These are phyloP conservation scores for Battus philenor DNA, from an alignment of 1,140 invertebrate species.

Conservation along the genomic window DNA sequence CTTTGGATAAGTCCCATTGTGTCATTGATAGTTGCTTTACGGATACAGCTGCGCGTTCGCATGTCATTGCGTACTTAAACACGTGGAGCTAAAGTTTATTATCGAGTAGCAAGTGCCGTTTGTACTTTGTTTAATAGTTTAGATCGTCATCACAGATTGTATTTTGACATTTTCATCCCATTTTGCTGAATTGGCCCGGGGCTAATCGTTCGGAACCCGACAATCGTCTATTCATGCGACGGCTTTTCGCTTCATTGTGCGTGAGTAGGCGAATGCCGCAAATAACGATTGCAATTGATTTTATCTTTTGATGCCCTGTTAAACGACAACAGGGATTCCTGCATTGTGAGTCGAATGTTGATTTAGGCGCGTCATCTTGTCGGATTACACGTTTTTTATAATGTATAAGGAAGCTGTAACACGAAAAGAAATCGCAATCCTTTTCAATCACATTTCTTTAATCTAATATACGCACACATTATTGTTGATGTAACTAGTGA, in stretches of 20 bases:
- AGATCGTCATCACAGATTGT: conserved; percentile 62
- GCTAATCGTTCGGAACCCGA: conserved; percentile 60
- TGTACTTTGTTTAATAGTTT: conserved; percentile 16
- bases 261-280: conserved; percentile 29
- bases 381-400: conserved; percentile 1
- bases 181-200: conserved; percentile 48
- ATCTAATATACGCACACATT: too few relatives aligned
- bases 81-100: conserved; percentile 21
- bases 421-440: too few relatives aligned
- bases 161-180: conserved; percentile 73
- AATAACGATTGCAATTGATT: conserved; percentile 15
- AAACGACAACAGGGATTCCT: conserved; percentile 2
- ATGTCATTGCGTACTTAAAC: conserved; percentile 10
- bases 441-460: too few relatives aligned
- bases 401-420: too few relatives aligned
- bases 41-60: conserved; percentile 6
- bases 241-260: conserved; percentile 26
- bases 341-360: conserved; percentile 4
- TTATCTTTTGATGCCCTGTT: conserved; percentile 11
- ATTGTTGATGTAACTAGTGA: too few relatives aligned
- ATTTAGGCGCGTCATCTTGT: conserved; percentile 11
- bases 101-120: conserved; percentile 7
- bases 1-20: conserved; percentile 45
- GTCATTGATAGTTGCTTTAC: conserved; percentile 19
- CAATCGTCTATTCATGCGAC: conserved; percentile 38